Evolutionary conservation across 1,140 invertebrate species (phyloP).

Genomic region (Diprion similis): DNA sequence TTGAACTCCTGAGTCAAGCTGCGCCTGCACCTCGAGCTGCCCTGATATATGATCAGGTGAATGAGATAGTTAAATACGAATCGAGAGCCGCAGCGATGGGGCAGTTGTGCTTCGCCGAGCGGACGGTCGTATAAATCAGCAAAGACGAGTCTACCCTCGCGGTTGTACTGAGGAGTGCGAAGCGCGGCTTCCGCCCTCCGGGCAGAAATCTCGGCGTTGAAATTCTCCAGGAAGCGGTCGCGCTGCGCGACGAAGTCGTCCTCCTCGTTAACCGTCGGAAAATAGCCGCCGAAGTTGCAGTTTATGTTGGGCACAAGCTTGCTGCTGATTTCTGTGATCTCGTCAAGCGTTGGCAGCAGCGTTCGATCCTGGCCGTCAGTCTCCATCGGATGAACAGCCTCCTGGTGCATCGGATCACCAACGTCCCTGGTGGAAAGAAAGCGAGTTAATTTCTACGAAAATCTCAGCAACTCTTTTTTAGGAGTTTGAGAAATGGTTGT

Average conservation of each 20-base stretch:
- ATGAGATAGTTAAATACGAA: conserved; percentile 36
- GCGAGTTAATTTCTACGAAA: too few relatives aligned
- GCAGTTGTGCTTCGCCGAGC: neutral
- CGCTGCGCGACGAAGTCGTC: conserved; percentile 26
- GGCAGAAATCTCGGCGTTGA: conserved; percentile 18
- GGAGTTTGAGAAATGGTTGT: too few relatives aligned
- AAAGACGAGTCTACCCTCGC: conserved; percentile 25
- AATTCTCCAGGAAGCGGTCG: conserved; percentile 23
- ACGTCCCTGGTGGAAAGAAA: neutral
- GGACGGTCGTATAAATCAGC: neutral
- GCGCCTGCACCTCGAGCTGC: conserved; percentile 15
- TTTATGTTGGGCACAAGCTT: conserved; percentile 27
- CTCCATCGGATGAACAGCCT: neutral
- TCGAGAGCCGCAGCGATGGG: neutral
- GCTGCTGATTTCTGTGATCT: conserved; percentile 27
- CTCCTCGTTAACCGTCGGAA: conserved; percentile 5
- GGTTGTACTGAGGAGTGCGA: conserved; percentile 17
- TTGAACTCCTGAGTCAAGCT: conserved; percentile 25
- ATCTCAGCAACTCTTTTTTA: too few relatives aligned
- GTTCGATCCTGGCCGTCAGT: neutral
- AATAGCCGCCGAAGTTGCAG: conserved; percentile 28
- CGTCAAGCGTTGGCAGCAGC: conserved; percentile 27
- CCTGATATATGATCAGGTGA: conserved; percentile 34
- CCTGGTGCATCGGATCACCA: neutral
- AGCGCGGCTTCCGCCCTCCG: conserved; percentile 10